Conservation (phyloP, 2,888 invertebrate species). For the Epirrita christyi region DNA sequence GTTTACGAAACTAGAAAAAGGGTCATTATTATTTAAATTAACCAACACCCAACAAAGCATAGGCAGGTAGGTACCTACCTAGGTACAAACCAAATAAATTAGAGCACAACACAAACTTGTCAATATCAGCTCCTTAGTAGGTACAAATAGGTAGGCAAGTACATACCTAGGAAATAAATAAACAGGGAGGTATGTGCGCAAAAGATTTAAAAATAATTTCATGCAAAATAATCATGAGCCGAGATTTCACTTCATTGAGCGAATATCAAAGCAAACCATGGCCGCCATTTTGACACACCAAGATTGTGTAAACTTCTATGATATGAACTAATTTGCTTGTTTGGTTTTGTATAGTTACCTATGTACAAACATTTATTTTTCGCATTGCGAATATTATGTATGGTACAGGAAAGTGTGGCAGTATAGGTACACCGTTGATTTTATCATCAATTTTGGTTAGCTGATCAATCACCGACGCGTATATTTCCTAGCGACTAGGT, state of each 20-base stretch:
- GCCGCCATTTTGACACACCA: conserved; percentile 29
- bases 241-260: conserved; percentile 17
- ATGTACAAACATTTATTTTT: conserved; percentile 26
- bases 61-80: conserved; percentile 8
- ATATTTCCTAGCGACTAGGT: conserved; percentile 79
- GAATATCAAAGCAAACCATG: conserved; percentile 10
- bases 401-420: conserved; percentile 50
- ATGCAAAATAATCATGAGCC: conserved; percentile 24
- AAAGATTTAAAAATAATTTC: conserved; percentile 2
- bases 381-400: conserved; percentile 27
- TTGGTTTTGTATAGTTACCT: conserved; percentile 29
- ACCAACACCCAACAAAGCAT: conserved; percentile 24
- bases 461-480: conserved; percentile 80
- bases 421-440: conserved; percentile 31
- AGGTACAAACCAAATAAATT: neutral
- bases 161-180: neutral
- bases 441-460: conserved; percentile 58
- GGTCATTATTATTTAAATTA: neutral
- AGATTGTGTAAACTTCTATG: neutral
- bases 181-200: neutral
- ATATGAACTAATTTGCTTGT: conserved; percentile 4
- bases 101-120: neutral
- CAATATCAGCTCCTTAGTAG: neutral
- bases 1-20: neutral
- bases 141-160: neutral